Conservation (phyloP, 2,797 vertebrate species). For the Chelon labrosus region DNA sequence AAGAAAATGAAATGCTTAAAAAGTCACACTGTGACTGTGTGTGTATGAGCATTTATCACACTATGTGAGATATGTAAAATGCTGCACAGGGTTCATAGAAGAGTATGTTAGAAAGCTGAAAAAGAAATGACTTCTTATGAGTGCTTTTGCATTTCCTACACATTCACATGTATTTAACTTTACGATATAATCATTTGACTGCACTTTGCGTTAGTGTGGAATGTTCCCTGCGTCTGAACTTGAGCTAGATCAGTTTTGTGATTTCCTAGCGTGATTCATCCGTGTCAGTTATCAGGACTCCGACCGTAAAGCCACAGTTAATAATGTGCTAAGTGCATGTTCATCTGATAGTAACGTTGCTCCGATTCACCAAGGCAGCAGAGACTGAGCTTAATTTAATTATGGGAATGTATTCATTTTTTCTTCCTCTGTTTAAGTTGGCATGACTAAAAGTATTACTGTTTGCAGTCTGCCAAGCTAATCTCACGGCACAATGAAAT, state of each 20-base stretch:
- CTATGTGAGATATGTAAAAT: slow-evolving; percentile 6
- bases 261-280: not conserved
- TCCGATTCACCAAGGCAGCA: slow-evolving; percentile 18
- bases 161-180: not conserved
- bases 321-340: slow-evolving; percentile 10
- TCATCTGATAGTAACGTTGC: slow-evolving; percentile 26
- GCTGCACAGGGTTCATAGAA: not conserved
- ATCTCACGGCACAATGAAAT: slow-evolving; percentile 71
- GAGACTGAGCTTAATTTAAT: slow-evolving; percentile 54
- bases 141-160: not conserved
- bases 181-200: not conserved
- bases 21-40: too few relatives aligned
- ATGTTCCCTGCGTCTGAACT: not conserved
- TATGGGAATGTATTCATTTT: slow-evolving; percentile 48
- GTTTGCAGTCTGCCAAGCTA: slow-evolving; percentile 75
- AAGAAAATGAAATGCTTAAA: not conserved
- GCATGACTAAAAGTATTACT: slow-evolving; percentile 64
- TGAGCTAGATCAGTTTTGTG: not conserved
- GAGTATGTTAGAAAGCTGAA: not conserved
- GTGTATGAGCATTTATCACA: not conserved
- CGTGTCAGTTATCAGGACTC: not conserved
- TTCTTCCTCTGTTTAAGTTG: slow-evolving; percentile 65
- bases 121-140: not conserved
- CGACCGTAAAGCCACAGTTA: slow-evolving; percentile 3
- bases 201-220: not conserved